Percentiles rank a stretch among this genome's conserved stretches.
These are phyloP conservation scores for Hyles vespertilio DNA, from an alignment of 1,140 invertebrate species.

Conservation along the genomic window DNA sequence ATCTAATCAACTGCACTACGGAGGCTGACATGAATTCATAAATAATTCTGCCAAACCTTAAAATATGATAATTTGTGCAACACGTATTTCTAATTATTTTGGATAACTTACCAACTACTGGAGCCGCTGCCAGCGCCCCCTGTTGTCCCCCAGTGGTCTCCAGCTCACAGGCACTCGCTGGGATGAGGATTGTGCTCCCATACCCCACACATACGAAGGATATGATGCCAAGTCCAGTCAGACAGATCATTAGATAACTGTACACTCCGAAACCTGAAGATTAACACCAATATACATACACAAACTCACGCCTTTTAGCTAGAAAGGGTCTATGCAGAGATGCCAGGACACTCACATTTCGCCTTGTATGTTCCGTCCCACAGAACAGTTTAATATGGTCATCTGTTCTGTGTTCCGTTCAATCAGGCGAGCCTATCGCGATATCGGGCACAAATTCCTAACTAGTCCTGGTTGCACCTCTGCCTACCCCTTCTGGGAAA, in stretches of 20 bases:
- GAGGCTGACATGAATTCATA: too few species aligned
- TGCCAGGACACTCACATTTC: too few species aligned
- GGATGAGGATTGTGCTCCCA: conserved; percentile 43
- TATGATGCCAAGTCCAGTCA: conserved; percentile 39
- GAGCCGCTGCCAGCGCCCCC: conserved; percentile 44
- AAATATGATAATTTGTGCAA: too few species aligned
- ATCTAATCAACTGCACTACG: too few species aligned
- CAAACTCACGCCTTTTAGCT: background rate
- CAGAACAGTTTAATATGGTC: too few species aligned
- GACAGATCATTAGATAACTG: conserved; percentile 33
- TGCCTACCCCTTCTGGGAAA: too few species aligned
- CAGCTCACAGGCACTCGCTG: conserved; percentile 54
- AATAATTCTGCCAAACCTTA: too few species aligned
- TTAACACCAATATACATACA: conserved; percentile 1
- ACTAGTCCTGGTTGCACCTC: too few species aligned
- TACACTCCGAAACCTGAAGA: conserved; percentile 52
- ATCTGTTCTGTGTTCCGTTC: too few species aligned
- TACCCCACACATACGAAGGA: conserved; percentile 37
- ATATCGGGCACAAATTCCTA: too few species aligned
- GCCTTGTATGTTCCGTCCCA: too few species aligned
- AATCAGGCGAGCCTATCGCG: too few species aligned
- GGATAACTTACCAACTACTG: conserved; percentile 43
- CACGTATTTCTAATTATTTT: background rate
- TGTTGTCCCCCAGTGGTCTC: conserved; percentile 43
- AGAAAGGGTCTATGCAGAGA: background rate